A percentile compares a stretch with the other conserved stretches of the same genome.
Conservation (phyloP, 2,797 vertebrate species). For the Champsocephalus esox region DNA sequence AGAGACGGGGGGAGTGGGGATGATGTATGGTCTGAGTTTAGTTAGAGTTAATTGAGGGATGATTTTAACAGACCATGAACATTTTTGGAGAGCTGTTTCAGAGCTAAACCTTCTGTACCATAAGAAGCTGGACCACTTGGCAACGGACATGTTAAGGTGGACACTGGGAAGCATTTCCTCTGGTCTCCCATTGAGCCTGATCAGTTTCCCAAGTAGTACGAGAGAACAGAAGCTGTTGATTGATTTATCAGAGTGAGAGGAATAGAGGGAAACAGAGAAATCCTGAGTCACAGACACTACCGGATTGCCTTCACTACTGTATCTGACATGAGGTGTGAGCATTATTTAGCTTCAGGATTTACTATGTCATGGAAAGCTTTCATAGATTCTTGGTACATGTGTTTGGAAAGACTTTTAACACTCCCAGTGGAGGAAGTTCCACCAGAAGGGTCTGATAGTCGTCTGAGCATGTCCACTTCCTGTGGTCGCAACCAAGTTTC, state of each 20-base stretch:
- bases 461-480: slow-evolving; percentile 72
- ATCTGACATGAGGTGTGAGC: background rate
- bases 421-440: slow-evolving; percentile 66
- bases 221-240: slow-evolving; percentile 63
- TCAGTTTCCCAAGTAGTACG: slow-evolving; percentile 65
- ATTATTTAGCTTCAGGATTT: slow-evolving; percentile 1
- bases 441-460: slow-evolving; percentile 62
- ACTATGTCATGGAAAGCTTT: background rate
- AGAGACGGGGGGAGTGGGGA: background rate
- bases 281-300: slow-evolving; percentile 20
- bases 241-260: slow-evolving; percentile 62
- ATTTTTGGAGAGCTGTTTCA: slow-evolving; percentile 53
- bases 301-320: slow-evolving; percentile 9
- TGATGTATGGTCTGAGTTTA: slow-evolving; percentile 57
- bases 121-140: slow-evolving; percentile 48
- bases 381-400: slow-evolving; percentile 6
- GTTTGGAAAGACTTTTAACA: slow-evolving; percentile 68
- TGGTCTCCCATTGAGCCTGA: slow-evolving; percentile 50
- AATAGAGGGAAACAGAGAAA: slow-evolving; percentile 18
- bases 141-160: slow-evolving; percentile 42
- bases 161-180: slow-evolving; percentile 58
- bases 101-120: slow-evolving; percentile 54
- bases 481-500: slow-evolving; percentile 66
- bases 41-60: slow-evolving; percentile 64
- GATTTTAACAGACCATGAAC: slow-evolving; percentile 70